Base-by-base conservation (phyloP, 2,888 invertebrate genomes). In the Drosophila koepferae region DNA sequence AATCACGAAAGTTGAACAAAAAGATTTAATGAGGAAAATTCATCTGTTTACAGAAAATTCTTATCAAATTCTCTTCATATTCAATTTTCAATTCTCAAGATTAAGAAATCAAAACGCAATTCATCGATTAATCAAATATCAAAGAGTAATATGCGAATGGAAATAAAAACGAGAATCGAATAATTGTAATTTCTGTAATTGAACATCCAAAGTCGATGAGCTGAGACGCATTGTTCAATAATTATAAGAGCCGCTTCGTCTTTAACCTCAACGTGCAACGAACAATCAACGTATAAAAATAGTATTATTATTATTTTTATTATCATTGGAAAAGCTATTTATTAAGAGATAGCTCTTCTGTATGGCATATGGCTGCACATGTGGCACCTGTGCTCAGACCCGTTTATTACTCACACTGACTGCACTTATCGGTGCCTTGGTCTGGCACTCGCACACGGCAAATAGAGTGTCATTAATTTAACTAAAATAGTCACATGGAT, bases 391-490 rank as follows among this genome's bases (percentile, higher is more conserved):
- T 51, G 36, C 66, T 60, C 63, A 65, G 40, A 68, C 56, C 48
- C 55, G 41, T 62, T 60, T 71, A 70, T 82, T 77, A 74, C 60
- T 77, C 71, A 82, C 69, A 69, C 60, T 68, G 70, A 51, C 59
- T 77, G 81, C 83, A 80, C 84, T 86, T 88, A 86, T 80, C 83
- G 71, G 61, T 64, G 77, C 68, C 70, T 63, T 65, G 49, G 60
- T 60, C 36, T 71, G 74, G 28, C 79, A 81, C 82, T 82, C 61
- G 72, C 75, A 75, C 73, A 75, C 59, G 72, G 76, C 74, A 88
- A 85, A 85, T 85, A 86, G 84, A 80, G 83, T 83, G 71, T 86
- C 84, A 85, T 85, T 85, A 85, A 85, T 88, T 83, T 76, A 83
- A 88, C 83, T 88, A 86, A 85, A 85, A 86, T 88, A 86, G 88